Evolutionary conservation across 35 echinoderm and acorn worm genomes (phyloP).

Genomic region (Antedon bifida): DNA sequence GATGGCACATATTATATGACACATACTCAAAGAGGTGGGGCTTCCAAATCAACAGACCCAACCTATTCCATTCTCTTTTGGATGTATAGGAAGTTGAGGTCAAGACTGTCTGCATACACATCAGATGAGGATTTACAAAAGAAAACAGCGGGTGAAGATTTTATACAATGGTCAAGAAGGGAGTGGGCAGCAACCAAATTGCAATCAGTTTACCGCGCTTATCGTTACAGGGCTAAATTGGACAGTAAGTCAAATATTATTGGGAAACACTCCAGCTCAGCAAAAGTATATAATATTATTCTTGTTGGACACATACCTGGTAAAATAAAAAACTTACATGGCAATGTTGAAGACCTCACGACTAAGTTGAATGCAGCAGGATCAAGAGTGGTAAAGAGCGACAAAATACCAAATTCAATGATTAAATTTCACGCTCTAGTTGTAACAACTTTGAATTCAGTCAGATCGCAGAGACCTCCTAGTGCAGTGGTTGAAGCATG

Average conservation of each 20-base stretch:
- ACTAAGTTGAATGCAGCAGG: not conserved
- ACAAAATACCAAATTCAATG: not conserved
- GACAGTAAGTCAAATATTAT: not conserved
- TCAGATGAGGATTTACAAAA: not conserved
- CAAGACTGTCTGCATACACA: not conserved
- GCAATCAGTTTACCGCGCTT: not conserved
- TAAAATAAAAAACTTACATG: not conserved
- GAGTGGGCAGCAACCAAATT: not conserved
- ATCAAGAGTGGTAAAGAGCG: not conserved
- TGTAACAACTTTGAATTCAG: not conserved
- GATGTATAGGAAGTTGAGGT: not conserved
- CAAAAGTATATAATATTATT: not conserved
- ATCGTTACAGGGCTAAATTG: not conserved
- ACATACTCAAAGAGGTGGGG: slow-evolving; percentile 15
- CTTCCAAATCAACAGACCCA: not conserved
- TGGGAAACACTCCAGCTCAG: not conserved
- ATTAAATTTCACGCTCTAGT: not conserved
- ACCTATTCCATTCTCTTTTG: slow-evolving; percentile 7
- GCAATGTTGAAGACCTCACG: not conserved
- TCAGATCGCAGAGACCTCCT: not conserved
- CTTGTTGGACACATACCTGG: not conserved
- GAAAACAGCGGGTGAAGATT: not conserved
- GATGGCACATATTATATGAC: not conserved
- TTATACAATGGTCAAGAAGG: not conserved
- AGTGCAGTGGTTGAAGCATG: not conserved